Conservation (phyloP, 2,113 vertebrate species). For the Alethe diademata region DNA sequence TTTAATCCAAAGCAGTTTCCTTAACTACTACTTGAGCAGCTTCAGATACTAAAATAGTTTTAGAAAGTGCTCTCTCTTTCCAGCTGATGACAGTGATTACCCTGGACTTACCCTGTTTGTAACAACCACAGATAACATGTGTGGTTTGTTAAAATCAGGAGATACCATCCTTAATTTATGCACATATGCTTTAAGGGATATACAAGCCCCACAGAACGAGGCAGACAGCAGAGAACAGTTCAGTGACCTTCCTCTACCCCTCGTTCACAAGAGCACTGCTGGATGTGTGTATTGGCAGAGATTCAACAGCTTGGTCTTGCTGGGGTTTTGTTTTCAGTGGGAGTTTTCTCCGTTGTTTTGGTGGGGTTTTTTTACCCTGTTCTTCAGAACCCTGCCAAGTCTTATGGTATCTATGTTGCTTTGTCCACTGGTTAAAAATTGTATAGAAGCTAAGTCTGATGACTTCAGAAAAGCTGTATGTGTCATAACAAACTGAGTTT, state of each 20-base stretch:
- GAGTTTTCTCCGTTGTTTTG: neutral
- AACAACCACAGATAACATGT: neutral
- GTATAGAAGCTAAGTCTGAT: neutral
- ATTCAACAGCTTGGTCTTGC: neutral
- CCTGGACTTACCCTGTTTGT: neutral
- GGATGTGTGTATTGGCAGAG: neutral
- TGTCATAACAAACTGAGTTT: neutral
- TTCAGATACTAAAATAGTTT: neutral
- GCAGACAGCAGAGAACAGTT: neutral
- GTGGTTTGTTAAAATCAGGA: neutral
- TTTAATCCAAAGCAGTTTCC: neutral
- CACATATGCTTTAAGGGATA: neutral
- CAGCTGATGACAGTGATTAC: neutral
- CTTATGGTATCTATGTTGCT: neutral
- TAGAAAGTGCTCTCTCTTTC: neutral
- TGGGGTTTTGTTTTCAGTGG: neutral
- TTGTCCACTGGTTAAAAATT: neutral
- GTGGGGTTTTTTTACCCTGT: fast-evolving
- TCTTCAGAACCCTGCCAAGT: neutral
- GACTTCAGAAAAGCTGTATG: neutral
- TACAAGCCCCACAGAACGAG: neutral
- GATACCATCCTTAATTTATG: neutral
- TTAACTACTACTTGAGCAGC: neutral
- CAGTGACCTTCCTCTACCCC: neutral
- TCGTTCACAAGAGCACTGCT: neutral